Base-by-base conservation (phyloP, 2,888 invertebrate genomes). In the Rhogogaster chlorosoma region DNA sequence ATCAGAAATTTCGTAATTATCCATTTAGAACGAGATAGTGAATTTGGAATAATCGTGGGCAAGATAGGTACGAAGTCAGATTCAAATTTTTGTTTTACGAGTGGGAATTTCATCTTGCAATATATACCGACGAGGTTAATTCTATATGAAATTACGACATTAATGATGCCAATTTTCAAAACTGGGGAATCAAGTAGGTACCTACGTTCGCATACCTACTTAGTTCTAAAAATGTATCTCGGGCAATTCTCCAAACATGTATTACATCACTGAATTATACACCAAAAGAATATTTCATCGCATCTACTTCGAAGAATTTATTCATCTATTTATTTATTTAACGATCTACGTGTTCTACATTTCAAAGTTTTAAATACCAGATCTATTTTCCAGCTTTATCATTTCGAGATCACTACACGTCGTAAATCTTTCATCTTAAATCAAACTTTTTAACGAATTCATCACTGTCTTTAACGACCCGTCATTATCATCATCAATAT, bases 221-320 rank as follows among this genome's bases (percentile, higher is more conserved):
- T 67, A 15, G 18, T 26, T 67, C 67, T 67, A 67, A 67, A 67
- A 67, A 32, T 32, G 67, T 32, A 67, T 67, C 6, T 67, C 26
- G 67, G 67, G 67, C 67, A 67, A 7, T 67, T 67, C 5, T 67
- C 67, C 67, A 67, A 67, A 18, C 15, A n/a, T n/a, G 67, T 18
- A 32, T 32, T 32, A 32, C 18, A 67, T 67, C 18, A 32, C 18
- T 32, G 18, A 67, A 29, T 67, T 67, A 32, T 67, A 32, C 15
- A 32, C 18, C 32, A 26, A 67, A 67, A 67, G 6, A 32, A 67
- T 67, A 32, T 67, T 15, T 29, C 32, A 26, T 26, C 15, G 67
- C 29, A 18, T 32, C 15, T 32, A 26, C 1, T n/a, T n/a, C 49
- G 18, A 18, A 5, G n/a, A 49, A 49, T 49, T 32, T 67, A 67